Percentiles rank a stretch among this genome's conserved stretches.
Conservation (phyloP, 2,888 invertebrate genomes). For the Steromphala cineraria region DNA sequence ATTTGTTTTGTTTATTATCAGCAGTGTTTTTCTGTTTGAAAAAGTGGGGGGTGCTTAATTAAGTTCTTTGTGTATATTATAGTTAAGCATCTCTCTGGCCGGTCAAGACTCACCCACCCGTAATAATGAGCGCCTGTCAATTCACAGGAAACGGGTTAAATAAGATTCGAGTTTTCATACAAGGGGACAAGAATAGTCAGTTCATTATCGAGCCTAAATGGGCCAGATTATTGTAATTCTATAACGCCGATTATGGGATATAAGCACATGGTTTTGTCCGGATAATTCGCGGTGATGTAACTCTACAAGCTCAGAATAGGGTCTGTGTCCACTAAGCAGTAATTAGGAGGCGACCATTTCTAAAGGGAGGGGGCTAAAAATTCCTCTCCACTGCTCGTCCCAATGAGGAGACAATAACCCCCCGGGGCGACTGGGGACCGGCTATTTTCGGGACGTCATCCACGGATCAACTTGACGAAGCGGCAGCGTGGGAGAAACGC, state of each 20-base stretch:
- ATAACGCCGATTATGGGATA: conserved; percentile 18
- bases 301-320: not conserved
- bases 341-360: not conserved
- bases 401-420: conserved; percentile 4
- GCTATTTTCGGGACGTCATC: conserved; percentile 1
- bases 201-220: conserved; percentile 6
- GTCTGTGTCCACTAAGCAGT: not conserved
- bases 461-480: not conserved
- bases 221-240: conserved; percentile 9
- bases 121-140: conserved; percentile 9
- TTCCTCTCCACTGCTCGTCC: not conserved
- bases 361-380: conserved; percentile 1
- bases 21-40: too few species aligned
- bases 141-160: conserved; percentile 7
- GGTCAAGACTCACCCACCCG: not conserved
- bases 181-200: not conserved
- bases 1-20: too few species aligned
- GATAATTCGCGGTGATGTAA: conserved; percentile 15
- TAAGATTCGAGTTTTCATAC: not conserved
- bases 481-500: conserved; percentile 5
- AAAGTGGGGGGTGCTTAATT: too few species aligned
- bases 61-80: too few species aligned
- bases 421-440: not conserved
- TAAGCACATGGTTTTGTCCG: conserved; percentile 11
- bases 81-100: not conserved